Percentiles rank a stretch among this genome's conserved stretches.
Evolutionary conservation across 2,888 invertebrate genomes (phyloP).

Genomic region (Plagodis pulveraria): DNA sequence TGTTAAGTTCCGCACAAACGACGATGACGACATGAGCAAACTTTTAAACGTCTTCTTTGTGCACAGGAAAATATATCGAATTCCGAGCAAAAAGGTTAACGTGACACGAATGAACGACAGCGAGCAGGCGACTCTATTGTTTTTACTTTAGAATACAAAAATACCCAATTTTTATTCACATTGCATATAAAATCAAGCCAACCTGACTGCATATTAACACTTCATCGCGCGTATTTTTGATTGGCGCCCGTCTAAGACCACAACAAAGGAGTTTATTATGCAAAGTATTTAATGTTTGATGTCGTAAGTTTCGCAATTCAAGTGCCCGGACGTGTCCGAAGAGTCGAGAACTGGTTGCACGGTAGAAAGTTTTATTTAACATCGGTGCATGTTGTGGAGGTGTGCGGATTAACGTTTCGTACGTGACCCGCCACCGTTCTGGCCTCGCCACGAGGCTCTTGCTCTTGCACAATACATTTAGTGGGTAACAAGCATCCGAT

Average conservation of each 20-base stretch:
- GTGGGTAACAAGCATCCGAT: constrained; percentile 39
- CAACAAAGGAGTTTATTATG: constrained; percentile 36
- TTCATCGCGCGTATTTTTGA: constrained; percentile 18
- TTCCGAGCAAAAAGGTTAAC: constrained; percentile 30
- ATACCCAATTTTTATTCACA: constrained; percentile 28
- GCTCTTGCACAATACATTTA: constrained; percentile 53
- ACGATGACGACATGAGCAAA: constrained; percentile 10
- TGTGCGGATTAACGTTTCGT: constrained; percentile 52
- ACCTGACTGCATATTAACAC: constrained; percentile 16
- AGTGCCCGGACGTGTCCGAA: constrained; percentile 41
- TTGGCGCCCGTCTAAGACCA: constrained; percentile 17
- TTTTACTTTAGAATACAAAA: constrained; percentile 26
- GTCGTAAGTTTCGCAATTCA: constrained; percentile 49
- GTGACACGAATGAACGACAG: constrained; percentile 32
- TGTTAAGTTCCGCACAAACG: constrained; percentile 19
- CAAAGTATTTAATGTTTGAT: constrained; percentile 36
- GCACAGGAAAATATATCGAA: constrained; percentile 26
- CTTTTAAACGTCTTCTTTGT: constrained; percentile 6
- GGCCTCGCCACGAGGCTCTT: constrained; percentile 48
- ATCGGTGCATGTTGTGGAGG: constrained; percentile 39
- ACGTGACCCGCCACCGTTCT: constrained; percentile 33
- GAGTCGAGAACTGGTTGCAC: constrained; percentile 30
- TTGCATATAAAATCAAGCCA: constrained; percentile 20
- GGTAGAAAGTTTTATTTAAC: constrained; percentile 58
- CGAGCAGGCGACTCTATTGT: constrained; percentile 16